These are phyloP conservation scores for Hestina assimilis DNA, from an alignment of 1,140 invertebrate genomes.

Conservation along the genomic window DNA sequence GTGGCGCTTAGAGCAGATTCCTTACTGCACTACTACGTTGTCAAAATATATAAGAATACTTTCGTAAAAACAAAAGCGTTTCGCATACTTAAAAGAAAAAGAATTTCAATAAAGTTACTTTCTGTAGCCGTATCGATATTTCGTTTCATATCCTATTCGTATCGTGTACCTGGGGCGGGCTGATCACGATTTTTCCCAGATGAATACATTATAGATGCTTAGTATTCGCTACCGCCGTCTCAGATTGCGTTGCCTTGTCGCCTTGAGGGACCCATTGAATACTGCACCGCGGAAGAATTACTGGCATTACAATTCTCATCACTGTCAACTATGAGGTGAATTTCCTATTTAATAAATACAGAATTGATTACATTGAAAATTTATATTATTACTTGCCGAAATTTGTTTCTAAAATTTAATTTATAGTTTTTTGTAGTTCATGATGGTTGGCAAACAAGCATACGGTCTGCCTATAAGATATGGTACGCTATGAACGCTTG, in stretches of 20 bases:
- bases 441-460: no score
- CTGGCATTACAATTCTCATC: conserved; percentile 16
- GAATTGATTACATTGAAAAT: not conserved
- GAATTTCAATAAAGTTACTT: not conserved
- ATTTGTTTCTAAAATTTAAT: no score
- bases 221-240: conserved; percentile 43
- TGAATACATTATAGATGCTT: conserved; percentile 57
- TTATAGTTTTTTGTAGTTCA: no score
- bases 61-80: no score
- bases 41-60: not conserved
- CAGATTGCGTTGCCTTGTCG: conserved; percentile 68
- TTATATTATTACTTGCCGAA: no score
- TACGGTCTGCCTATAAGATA: no score
- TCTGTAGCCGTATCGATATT: conserved; percentile 10
- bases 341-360: not conserved
- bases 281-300: conserved; percentile 40
- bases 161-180: conserved; percentile 33
- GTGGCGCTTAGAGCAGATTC: no score
- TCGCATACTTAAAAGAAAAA: not conserved
- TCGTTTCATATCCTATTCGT: conserved; percentile 26
- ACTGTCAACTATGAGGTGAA: conserved; percentile 3
- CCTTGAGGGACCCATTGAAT: conserved; percentile 48
- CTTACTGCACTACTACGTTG: no score
- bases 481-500: no score
- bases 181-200: conserved; percentile 53